A percentile compares a stretch with the other conserved stretches of the same genome.
Evolutionary conservation across 2,113 vertebrate genomes (phyloP).

Genomic region (Mellivora capensis): DNA sequence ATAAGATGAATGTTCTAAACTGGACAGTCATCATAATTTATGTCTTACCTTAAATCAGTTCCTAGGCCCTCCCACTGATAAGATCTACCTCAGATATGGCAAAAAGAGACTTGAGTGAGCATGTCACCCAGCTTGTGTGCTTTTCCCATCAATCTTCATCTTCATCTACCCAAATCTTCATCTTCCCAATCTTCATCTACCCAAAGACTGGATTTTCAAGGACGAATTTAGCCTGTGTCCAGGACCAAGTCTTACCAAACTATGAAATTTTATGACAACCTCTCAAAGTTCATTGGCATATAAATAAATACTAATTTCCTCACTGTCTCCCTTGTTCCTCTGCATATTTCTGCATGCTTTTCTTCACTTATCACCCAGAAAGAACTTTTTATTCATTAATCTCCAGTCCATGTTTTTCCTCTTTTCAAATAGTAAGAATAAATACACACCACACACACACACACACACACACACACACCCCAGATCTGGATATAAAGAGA

Average conservation of each 20-base stretch:
- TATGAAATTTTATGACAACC: background rate
- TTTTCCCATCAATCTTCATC: background rate
- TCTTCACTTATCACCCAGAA: background rate
- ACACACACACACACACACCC: too few relatives aligned
- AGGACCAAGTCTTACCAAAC: background rate
- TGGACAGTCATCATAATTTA: background rate
- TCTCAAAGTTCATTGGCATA: background rate
- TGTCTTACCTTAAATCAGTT: background rate
- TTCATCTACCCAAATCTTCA: background rate
- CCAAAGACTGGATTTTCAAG: background rate
- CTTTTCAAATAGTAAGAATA: background rate
- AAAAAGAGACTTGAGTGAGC: background rate
- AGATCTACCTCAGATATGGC: background rate
- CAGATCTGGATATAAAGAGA: background rate
- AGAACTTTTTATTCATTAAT: background rate
- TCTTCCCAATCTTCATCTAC: background rate
- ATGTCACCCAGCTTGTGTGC: background rate
- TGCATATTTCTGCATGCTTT: background rate
- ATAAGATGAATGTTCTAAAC: background rate
- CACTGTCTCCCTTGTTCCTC: background rate
- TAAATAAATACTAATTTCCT: background rate
- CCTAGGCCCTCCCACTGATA: background rate
- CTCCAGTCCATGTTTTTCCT: background rate
- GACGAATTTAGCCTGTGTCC: background rate
- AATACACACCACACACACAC: background rate